Percentiles rank a stretch among this genome's conserved stretches.
Evolutionary conservation across 2,888 invertebrate species (phyloP).

Genomic region (Drosophila tanythrix): DNA sequence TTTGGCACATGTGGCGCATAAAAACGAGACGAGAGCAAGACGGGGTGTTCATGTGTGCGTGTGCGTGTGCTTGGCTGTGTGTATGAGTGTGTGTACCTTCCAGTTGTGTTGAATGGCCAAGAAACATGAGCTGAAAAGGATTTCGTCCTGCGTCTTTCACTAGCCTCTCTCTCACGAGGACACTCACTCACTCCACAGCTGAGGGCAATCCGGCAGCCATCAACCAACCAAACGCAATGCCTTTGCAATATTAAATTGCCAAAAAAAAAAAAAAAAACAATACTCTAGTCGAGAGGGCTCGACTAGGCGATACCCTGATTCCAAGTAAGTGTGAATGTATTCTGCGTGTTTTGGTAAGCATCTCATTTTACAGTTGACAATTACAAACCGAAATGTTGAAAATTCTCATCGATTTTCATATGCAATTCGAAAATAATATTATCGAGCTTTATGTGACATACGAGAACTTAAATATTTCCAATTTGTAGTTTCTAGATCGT

Average conservation of each 20-base stretch:
- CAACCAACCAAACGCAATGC: constrained; percentile 50
- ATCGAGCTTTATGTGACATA: not conserved
- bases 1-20: constrained; percentile 79
- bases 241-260: constrained; percentile 82
- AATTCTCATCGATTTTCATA: not conserved
- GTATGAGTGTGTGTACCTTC: constrained; percentile 44
- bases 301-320: not conserved
- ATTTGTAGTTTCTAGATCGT: not conserved
- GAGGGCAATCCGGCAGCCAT: constrained; percentile 36
- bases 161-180: constrained; percentile 37
- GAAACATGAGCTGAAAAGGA: constrained; percentile 76
- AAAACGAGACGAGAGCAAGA: constrained; percentile 66
- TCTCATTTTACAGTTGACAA: not conserved
- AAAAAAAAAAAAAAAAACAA: constrained; percentile 50
- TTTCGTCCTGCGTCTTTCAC: constrained; percentile 66
- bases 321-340: not conserved
- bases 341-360: not conserved
- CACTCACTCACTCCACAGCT: constrained; percentile 38
- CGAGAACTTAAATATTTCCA: not conserved
- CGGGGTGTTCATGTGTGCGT: not conserved
- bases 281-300: not conserved
- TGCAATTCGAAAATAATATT: not conserved
- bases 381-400: not conserved
- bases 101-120: constrained; percentile 67
- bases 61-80: constrained; percentile 1